These are phyloP conservation scores for Lutjanus campechanus DNA, from an alignment of 2,797 vertebrate species.

Conservation along the genomic window DNA sequence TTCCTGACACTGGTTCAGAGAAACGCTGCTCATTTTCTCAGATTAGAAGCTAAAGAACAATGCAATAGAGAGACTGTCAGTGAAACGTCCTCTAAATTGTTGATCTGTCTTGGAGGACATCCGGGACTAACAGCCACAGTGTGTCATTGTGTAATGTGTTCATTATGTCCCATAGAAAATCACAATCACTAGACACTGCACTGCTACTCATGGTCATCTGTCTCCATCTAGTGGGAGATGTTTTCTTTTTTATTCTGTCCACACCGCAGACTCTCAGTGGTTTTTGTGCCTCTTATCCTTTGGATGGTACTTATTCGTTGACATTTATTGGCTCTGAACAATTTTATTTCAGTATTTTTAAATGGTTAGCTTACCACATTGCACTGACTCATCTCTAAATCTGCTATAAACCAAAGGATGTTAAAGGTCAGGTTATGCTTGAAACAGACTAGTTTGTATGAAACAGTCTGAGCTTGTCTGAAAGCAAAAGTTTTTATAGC, in stretches of 20 bases:
- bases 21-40: conserved; percentile 23
- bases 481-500: not conserved
- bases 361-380: not conserved
- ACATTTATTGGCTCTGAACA: not conserved
- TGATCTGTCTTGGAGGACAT: conserved; percentile 59
- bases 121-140: conserved; percentile 54
- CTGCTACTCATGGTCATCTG: conserved; percentile 52
- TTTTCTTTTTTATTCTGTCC: conserved; percentile 18
- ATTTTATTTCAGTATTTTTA: not conserved
- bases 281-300: not conserved
- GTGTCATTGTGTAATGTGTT: conserved; percentile 69
- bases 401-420: not conserved
- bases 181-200: conserved; percentile 31
- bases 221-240: conserved; percentile 78
- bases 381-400: conserved; percentile 3
- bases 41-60: conserved; percentile 21
- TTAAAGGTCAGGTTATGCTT: not conserved
- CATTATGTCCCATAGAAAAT: conserved; percentile 58
- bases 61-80: conserved; percentile 22
- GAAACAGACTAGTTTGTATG: not conserved
- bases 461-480: conserved; percentile 2
- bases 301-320: not conserved
- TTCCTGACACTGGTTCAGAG: conserved; percentile 5
- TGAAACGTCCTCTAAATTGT: conserved; percentile 41
- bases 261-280: not conserved